These are phyloP conservation scores for Gymnogyps californianus DNA, from an alignment of 2,113 vertebrate species.

Conservation along the genomic window DNA sequence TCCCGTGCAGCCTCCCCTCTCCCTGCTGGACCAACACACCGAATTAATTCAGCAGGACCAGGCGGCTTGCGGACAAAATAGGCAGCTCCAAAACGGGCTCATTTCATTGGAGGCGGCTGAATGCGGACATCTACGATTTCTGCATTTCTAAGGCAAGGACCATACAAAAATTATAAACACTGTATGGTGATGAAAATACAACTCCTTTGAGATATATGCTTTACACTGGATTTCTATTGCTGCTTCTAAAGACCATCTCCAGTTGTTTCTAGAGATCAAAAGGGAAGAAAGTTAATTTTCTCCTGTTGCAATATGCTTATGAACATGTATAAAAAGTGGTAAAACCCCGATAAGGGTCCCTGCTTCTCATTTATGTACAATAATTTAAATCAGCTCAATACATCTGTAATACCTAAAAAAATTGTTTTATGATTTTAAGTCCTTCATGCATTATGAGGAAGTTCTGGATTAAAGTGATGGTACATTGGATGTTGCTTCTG, in stretches of 20 bases:
- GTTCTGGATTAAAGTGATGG: constrained; percentile 79
- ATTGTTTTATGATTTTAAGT: constrained; percentile 77
- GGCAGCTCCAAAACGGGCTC: not conserved
- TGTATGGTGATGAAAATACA: constrained; percentile 37
- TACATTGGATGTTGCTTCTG: constrained; percentile 63
- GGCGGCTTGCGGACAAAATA: not conserved
- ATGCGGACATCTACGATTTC: constrained; percentile 1
- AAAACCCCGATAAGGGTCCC: constrained; percentile 73
- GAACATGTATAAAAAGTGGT: constrained; percentile 83
- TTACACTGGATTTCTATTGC: constrained; percentile 76
- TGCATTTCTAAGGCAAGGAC: constrained; percentile 62
- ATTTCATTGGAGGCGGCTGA: not conserved
- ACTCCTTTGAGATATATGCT: constrained; percentile 65
- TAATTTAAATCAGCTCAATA: constrained; percentile 85
- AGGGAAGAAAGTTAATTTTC: constrained; percentile 61
- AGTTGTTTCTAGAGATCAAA: constrained; percentile 61
- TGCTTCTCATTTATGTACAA: constrained; percentile 89
- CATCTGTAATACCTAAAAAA: constrained; percentile 78
- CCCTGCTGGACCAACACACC: not conserved
- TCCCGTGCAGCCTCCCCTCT: not conserved
- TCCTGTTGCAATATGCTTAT: constrained; percentile 68
- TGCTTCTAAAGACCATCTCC: constrained; percentile 70
- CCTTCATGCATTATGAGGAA: constrained; percentile 85
- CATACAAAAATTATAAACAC: constrained; percentile 60
- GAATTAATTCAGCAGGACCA: not conserved